Percentiles rank a stretch among this genome's conserved stretches.
phyloP scores from a whole-genome alignment of 2,888 invertebrate species.

The Nasonia oneida region DNA sequence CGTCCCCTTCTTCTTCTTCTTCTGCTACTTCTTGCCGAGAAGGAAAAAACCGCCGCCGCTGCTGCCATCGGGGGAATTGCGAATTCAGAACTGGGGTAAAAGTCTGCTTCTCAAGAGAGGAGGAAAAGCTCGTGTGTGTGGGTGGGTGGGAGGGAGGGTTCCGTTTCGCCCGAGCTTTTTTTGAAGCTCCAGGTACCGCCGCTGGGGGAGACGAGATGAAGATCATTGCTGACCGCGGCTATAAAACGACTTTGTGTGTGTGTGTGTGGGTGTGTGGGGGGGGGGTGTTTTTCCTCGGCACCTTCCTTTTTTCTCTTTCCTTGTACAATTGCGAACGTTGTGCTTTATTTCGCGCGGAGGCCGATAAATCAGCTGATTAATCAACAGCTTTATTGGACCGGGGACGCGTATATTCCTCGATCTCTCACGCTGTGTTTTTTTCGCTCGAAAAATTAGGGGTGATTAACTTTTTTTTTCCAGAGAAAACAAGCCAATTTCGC shows the following conservation, averaged over 20 bases:
- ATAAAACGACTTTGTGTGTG: constrained; percentile 23
- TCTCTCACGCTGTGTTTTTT: background rate
- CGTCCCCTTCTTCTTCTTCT: constrained; percentile 6
- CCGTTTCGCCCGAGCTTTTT: background rate
- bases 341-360: background rate
- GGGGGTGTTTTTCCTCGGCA: background rate
- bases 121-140: background rate
- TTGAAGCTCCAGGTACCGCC: constrained; percentile 40
- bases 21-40: constrained; percentile 15
- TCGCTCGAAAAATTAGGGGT: too few relatives aligned
- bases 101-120: constrained; percentile 64
- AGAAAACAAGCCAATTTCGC: too few relatives aligned
- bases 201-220: constrained; percentile 5
- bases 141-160: background rate
- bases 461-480: too few relatives aligned
- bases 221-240: constrained; percentile 44
- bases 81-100: constrained; percentile 72
- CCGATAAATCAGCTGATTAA: background rate
- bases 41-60: constrained; percentile 36
- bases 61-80: constrained; percentile 57
- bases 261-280: background rate
- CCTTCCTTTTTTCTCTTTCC: background rate
- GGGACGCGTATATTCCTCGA: background rate
- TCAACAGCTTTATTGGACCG: background rate
- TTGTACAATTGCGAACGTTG: background rate